Evolutionary conservation across 2,888 invertebrate species (phyloP), one percentile per base, ranked within the genome.

Genomic region (Eristalis intricaria): DNA sequence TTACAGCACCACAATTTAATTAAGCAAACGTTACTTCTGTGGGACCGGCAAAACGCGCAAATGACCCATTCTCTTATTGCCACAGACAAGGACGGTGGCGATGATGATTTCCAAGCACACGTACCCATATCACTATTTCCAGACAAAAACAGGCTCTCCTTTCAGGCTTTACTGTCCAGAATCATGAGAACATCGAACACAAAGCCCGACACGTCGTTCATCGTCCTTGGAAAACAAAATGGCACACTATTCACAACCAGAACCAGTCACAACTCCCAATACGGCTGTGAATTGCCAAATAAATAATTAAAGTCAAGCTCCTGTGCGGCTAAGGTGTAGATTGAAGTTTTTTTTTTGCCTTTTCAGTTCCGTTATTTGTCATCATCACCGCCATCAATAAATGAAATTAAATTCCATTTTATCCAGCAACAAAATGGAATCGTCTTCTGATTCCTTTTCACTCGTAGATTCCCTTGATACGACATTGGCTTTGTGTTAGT

Each of bases 401-500:
- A 81, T 73, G 84, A 85, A 85, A 85, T 85, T 81, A 85, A 81
- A 81, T 85, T 85, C 73, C 66, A 32, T 76, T 81, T 76, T 76
- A 61, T 77, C 66, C 29, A 60, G 63, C 61, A 35, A 29, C 32
- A 26, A 50, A 69, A 77, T 19, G 58, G 15, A 64, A 68, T 77
- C 69, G 68, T 56, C 60, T 61, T 43, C 32, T 22, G 8, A 15
- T 35, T 13, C 38, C 50, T 32, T 4, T 19, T 64, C 26, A 3
- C 50, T 69, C 32, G 13, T 69, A 60, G 60, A 40, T 40, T 19
- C 23, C 32, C 29, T 32, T n/a, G 40, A 60, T 68, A 19, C 38
- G 50, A n/a, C 8, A 4, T 26, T 29, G 29, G 15, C 5, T 40
- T 29, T 40, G 43, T 61, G 26, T 35, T 29, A 10, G 50, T 35